phyloP scores from a whole-genome alignment of 2,113 vertebrate species.

The Aspiorhynchus laticeps region DNA sequence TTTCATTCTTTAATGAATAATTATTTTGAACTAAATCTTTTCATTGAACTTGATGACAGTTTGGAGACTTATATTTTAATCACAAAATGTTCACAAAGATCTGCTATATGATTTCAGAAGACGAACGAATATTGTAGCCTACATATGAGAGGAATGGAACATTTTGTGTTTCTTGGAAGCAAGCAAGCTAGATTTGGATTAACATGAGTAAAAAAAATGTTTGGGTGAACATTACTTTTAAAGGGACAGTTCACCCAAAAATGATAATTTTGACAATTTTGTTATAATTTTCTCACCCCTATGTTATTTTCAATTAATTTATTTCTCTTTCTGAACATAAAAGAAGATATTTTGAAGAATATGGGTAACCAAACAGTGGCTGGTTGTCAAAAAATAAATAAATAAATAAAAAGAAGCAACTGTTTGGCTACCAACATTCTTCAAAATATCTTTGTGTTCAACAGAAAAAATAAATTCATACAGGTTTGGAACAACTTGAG shows the following conservation, averaged over 20 bases:
- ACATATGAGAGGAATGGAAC: not conserved
- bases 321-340: not conserved
- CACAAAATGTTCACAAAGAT: not conserved
- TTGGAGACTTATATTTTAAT: not conserved
- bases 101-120: not conserved
- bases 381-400: not conserved
- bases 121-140: not conserved
- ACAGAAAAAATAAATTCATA: not conserved
- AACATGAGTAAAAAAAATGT: not conserved
- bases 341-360: not conserved
- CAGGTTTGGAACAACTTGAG: not conserved
- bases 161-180: not conserved
- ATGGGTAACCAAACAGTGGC: too few relatives aligned
- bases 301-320: not conserved
- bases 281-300: too few relatives aligned
- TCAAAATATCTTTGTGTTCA: not conserved
- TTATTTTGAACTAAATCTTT: not conserved
- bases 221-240: too few relatives aligned
- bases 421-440: not conserved
- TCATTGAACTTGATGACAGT: not conserved
- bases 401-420: not conserved
- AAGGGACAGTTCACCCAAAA: too few relatives aligned
- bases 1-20: not conserved
- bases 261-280: too few relatives aligned
- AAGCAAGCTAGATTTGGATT: not conserved